A percentile compares a stretch with the other conserved stretches of the same genome.
phyloP scores from a whole-genome alignment of 2,113 vertebrate species.

The Phodopus roborovskii region DNA sequence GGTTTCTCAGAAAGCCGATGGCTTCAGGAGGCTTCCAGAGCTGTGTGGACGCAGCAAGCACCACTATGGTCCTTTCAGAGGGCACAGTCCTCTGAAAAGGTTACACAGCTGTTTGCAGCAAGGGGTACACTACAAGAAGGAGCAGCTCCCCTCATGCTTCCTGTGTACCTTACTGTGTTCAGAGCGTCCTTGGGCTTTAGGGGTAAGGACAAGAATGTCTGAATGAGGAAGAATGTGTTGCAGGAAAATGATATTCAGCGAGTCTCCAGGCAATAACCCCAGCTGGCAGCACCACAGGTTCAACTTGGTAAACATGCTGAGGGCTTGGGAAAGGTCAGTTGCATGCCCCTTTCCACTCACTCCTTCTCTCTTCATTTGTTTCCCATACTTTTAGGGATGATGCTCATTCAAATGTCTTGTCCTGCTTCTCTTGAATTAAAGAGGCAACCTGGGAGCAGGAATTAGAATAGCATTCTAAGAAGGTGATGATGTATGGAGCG shows the following conservation, averaged over 20 bases:
- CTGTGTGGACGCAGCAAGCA: rapidly evolving
- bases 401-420: not conserved
- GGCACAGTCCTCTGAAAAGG: not conserved
- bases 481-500: not conserved
- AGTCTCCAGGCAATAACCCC: not conserved
- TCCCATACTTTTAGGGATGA: not conserved
- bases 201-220: constrained; percentile 41
- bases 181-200: constrained; percentile 22
- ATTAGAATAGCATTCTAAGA: not conserved
- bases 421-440: constrained; percentile 20
- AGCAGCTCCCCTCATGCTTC: not conserved
- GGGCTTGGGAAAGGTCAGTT: not conserved
- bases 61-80: not conserved
- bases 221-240: not conserved
- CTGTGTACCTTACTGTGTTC: not conserved
- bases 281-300: not conserved
- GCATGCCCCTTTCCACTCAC: not conserved
- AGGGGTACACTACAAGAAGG: not conserved
- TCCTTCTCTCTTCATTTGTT: not conserved
- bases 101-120: not conserved
- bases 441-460: not conserved
- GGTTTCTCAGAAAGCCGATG: not conserved
- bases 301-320: not conserved
- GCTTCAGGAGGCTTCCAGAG: not conserved
- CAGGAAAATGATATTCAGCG: constrained; percentile 5